Base-by-base conservation (phyloP, 2,113 vertebrate genomes). In the Pachyramphus minor region DNA sequence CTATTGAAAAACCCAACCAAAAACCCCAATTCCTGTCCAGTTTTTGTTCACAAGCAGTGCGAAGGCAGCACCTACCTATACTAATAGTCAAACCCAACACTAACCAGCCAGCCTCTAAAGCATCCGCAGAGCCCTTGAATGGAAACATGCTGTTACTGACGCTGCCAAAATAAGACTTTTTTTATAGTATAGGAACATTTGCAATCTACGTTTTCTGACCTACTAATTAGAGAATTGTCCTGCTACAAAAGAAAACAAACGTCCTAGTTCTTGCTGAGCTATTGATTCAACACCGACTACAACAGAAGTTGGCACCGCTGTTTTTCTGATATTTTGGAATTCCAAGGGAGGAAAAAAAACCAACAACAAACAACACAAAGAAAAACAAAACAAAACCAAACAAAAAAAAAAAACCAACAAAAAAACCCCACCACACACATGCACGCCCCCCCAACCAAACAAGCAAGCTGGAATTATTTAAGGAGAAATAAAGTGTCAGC, bases 401-500 rank as follows among this genome's bases (percentile, higher is more conserved):
- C 6, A 28, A 31, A 39, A 31, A 28, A 14, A 24, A 6, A 30
- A 63, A 14, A n/a, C n/a, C n/a, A n/a, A n/a, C n/a, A n/a, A n/a
- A n/a, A n/a, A n/a, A n/a, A n/a, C n/a, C n/a, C n/a, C n/a, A n/a
- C 83, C 91, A 88, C 75, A 73, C 5, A 12, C 31, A 66, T 3
- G 7, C 23, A 62, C 7, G 11, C 4, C 27, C 30, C 42, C 35
- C 28, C 28, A 11, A 24, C n/a, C 63, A 60, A 92, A 87, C 44
- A 76, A 92, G 84, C 58, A 87, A 96, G 84, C 82, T 68, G 91
- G 89, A 95, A 60, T 95, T 87, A 95, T 85, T 94, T 96, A 95
- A 90, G 78, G 53, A 95, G 77, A 94, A 95, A 96, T 75, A 92
- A 97, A 96, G 64, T 88, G 89, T 89, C 93, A 95, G 92, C 93